These are phyloP conservation scores for Larimichthys crocea DNA, from an alignment of 2,113 vertebrate species.

Conservation along the genomic window DNA sequence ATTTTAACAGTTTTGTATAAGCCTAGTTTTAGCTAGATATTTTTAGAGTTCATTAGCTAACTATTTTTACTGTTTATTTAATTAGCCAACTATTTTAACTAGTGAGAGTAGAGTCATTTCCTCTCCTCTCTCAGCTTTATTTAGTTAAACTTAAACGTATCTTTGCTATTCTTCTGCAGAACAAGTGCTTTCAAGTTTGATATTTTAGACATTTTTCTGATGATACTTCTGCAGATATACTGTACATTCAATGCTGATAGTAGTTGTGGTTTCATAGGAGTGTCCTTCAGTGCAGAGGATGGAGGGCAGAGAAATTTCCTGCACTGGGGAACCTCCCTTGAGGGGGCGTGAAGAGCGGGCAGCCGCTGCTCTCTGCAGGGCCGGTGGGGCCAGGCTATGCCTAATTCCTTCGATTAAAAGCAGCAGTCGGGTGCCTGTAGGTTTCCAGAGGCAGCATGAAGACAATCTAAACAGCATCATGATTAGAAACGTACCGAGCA, in stretches of 20 bases:
- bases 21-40: no score
- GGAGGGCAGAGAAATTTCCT: slow-evolving; percentile 32
- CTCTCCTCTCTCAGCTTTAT: no score
- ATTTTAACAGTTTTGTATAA: not conserved
- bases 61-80: no score
- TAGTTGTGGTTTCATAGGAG: slow-evolving; percentile 6
- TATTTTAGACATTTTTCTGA: not conserved
- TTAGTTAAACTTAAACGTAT: no score
- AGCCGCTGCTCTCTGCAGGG: slow-evolving; percentile 42
- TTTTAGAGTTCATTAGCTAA: no score
- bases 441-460: slow-evolving; percentile 66
- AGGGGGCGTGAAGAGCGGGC: slow-evolving; percentile 54
- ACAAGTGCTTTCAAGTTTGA: not conserved
- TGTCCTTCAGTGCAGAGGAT: slow-evolving; percentile 13
- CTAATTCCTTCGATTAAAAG: slow-evolving; percentile 80
- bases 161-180: not conserved
- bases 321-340: slow-evolving; percentile 20
- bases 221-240: not conserved
- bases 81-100: no score
- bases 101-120: no score
- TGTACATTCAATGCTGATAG: not conserved
- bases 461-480: slow-evolving; percentile 75
- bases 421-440: slow-evolving; percentile 71
- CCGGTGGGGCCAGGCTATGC: not conserved
- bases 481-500: slow-evolving; percentile 72